phyloP scores from a whole-genome alignment of 2,888 invertebrate genomes.

The Patella ulyssiponensis region DNA sequence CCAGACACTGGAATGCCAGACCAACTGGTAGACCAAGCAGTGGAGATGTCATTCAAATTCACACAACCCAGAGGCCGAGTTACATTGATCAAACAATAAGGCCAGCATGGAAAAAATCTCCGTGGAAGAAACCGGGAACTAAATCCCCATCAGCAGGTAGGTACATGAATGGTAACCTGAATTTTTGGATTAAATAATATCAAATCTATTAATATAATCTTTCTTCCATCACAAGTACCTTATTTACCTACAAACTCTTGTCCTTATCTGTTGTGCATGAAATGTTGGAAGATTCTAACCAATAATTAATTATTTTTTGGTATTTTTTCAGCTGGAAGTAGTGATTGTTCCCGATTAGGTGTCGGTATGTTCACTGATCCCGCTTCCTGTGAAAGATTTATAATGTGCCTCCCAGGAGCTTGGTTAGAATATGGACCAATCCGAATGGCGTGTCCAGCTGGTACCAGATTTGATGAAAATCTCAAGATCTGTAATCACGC shows the following conservation, averaged over 20 bases:
- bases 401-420: constrained; percentile 42
- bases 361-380: constrained; percentile 44
- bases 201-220: neutral
- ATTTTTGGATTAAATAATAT: too few species aligned
- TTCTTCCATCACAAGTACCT: neutral
- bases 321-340: constrained; percentile 24
- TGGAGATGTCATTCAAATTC: neutral
- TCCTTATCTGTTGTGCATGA: neutral
- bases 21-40: constrained; percentile 29
- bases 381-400: constrained; percentile 39
- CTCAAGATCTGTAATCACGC: constrained; percentile 47
- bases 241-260: neutral
- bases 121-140: constrained; percentile 28
- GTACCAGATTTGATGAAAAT: constrained; percentile 41
- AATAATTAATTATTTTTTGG: neutral
- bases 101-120: constrained; percentile 10
- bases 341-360: constrained; percentile 35
- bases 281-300: neutral
- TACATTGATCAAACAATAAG: constrained; percentile 1
- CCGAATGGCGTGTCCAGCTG: constrained; percentile 44
- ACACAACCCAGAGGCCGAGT: neutral
- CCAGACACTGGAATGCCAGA: constrained; percentile 30
- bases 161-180: neutral
- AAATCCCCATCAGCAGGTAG: constrained; percentile 31
- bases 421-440: constrained; percentile 40